phyloP scores from a whole-genome alignment of 2,888 invertebrate species.

The Frankliniella intonsa region DNA sequence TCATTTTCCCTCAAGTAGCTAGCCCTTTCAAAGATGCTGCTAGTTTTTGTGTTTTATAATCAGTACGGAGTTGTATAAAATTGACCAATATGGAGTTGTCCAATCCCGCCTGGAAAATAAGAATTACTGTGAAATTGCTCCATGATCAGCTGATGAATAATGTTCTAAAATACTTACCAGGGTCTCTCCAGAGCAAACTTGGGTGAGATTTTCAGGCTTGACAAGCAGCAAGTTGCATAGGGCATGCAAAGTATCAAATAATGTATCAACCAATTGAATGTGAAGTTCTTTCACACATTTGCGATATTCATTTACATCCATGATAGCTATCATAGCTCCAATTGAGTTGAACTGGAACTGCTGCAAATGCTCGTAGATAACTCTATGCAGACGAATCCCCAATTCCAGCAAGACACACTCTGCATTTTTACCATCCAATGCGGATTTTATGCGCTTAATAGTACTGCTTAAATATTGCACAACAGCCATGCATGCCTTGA shows the following conservation, averaged over 20 bases:
- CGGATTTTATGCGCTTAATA: constrained; percentile 70
- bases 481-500: constrained; percentile 76
- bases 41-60: constrained; percentile 85
- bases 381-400: constrained; percentile 85
- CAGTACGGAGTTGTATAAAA: constrained; percentile 90
- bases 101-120: constrained; percentile 70
- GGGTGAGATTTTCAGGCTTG: constrained; percentile 92
- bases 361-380: constrained; percentile 90
- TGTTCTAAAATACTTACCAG: constrained; percentile 60
- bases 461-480: constrained; percentile 75
- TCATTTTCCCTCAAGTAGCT: constrained; percentile 39
- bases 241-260: constrained; percentile 95
- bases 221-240: constrained; percentile 92
- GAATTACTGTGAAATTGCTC: constrained; percentile 33
- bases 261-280: constrained; percentile 70
- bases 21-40: constrained; percentile 53
- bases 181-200: constrained; percentile 91
- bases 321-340: constrained; percentile 96
- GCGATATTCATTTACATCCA: constrained; percentile 96
- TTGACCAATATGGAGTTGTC: constrained; percentile 84
- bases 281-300: constrained; percentile 77
- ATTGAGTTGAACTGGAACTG: constrained; percentile 92
- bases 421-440: constrained; percentile 89
- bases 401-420: constrained; percentile 81
- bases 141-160: constrained; percentile 18